Evolutionary conservation across 2,797 vertebrate species (phyloP).

Genomic region (Danionella dracula): DNA sequence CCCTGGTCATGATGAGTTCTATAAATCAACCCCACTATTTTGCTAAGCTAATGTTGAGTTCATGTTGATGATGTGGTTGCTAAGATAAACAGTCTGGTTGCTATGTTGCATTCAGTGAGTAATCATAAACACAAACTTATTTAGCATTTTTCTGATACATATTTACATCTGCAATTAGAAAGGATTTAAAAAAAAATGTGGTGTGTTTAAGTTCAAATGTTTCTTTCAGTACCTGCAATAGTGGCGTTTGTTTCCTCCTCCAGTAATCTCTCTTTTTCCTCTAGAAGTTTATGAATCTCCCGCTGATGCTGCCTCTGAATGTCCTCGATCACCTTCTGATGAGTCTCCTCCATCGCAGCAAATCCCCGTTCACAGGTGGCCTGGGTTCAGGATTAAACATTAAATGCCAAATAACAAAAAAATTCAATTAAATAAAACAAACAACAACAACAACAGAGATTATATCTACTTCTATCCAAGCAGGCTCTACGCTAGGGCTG

Average conservation of each 20-base stretch:
- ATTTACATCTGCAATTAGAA: neutral
- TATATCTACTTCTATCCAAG: neutral
- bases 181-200: neutral
- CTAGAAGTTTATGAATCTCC: slow-evolving; percentile 89
- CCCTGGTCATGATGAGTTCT: too few relatives aligned
- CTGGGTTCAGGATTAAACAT: slow-evolving; percentile 55
- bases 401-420: neutral
- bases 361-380: slow-evolving; percentile 96
- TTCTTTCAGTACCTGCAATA: slow-evolving; percentile 79
- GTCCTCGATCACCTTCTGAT: slow-evolving; percentile 93
- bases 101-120: too few relatives aligned
- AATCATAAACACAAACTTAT: too few relatives aligned
- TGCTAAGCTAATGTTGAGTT: too few relatives aligned
- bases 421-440: too few relatives aligned
- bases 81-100: too few relatives aligned
- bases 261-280: slow-evolving; percentile 90
- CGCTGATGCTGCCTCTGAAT: slow-evolving; percentile 93
- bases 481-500: neutral
- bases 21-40: too few relatives aligned
- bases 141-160: too few relatives aligned
- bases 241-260: slow-evolving; percentile 95
- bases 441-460: too few relatives aligned
- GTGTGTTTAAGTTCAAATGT: neutral
- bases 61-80: too few relatives aligned
- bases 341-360: slow-evolving; percentile 95